Evolutionary conservation across 2,113 vertebrate genomes (phyloP).

Genomic region (Pithys albifrons): DNA sequence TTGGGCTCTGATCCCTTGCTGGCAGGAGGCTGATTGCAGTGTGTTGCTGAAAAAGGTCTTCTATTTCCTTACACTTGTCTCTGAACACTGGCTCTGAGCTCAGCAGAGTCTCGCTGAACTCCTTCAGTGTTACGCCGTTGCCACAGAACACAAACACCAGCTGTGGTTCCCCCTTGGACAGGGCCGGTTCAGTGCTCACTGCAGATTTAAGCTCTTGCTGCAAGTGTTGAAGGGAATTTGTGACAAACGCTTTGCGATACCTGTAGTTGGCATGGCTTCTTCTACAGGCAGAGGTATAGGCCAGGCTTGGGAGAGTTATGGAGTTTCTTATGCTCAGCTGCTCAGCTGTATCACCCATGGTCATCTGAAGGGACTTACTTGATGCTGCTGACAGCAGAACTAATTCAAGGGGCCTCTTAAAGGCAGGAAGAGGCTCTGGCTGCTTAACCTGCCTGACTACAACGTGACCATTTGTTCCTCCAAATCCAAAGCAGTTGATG

Average conservation of each 20-base stretch:
- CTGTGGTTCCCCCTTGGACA: slow-evolving; percentile 43
- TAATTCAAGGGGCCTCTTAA: slow-evolving; percentile 63
- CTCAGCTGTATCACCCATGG: slow-evolving; percentile 69
- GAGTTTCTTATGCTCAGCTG: slow-evolving; percentile 61
- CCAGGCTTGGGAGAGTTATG: slow-evolving; percentile 72
- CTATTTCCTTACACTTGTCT: slow-evolving; percentile 78
- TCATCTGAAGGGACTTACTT: slow-evolving; percentile 72
- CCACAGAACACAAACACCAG: slow-evolving; percentile 87
- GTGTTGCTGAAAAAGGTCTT: slow-evolving; percentile 72
- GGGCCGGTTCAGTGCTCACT: neutral
- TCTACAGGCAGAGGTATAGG: slow-evolving; percentile 85
- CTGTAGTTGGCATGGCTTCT: slow-evolving; percentile 81
- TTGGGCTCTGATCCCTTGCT: slow-evolving; percentile 37
- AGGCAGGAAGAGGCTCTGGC: neutral
- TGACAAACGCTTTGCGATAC: slow-evolving; percentile 79
- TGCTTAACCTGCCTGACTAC: slow-evolving; percentile 78
- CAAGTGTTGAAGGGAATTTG: slow-evolving; percentile 76
- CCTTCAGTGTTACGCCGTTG: slow-evolving; percentile 76
- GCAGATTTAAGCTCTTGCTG: slow-evolving; percentile 67
- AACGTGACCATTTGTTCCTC: slow-evolving; percentile 85
- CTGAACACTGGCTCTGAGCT: slow-evolving; percentile 76
- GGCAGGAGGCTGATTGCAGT: slow-evolving; percentile 61
- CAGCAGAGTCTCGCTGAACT: slow-evolving; percentile 79
- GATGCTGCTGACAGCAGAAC: slow-evolving; percentile 83
- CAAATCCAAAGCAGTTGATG: slow-evolving; percentile 89